Evolutionary conservation across 2,888 invertebrate species (phyloP), one percentile per base, ranked within the genome.

Genomic region (Darwinula stevensoni): DNA sequence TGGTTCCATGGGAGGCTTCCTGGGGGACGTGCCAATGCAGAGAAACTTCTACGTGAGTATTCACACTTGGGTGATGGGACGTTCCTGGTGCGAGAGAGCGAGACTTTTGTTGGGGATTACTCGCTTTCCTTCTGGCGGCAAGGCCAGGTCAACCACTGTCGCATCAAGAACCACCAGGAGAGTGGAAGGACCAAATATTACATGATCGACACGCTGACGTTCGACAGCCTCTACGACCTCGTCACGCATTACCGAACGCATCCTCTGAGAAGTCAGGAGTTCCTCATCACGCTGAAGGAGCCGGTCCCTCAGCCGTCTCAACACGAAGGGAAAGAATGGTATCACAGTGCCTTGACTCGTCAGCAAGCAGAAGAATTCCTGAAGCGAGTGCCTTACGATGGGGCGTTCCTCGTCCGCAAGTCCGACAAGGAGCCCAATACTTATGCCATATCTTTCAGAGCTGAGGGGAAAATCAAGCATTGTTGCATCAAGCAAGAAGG

Each of bases 31-130:
- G 64, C 63, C 37, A 75, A 80, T 44, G 73, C 78, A 1, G 75
- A 75, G 46, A 43, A 45, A 30, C 45, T 78, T 17, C 51, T 86
- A 6, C 59, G 63, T 34, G 60, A 63, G 4, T 76, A 80, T 47
- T 62, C 76, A 0, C 62, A 72, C 47, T 57, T 82, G 3, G 82
- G 82, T 0, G 80, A 84, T 47, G 86, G 84, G 0, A 80, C 82
- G 1, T 86, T 86, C 49, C 58, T 86, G 16, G 88, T 91, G 1
- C 59, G 88, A 17, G 78, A 30, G 51, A 84, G 86, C 47, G 82
- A 82, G 16, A 88, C 86, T 1, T 88, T 88, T 52, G 78, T 86
- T 1, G 88, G 88, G 0, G 88, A 88, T 50, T 88, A 84, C 47
- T 82, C 84, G 37, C 55, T 91, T 16, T 88, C 86, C 0, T 88